Evolutionary conservation across 2,888 invertebrate genomes (phyloP), one percentile per base, ranked within the genome.

Genomic region (Protonemura montana): DNA sequence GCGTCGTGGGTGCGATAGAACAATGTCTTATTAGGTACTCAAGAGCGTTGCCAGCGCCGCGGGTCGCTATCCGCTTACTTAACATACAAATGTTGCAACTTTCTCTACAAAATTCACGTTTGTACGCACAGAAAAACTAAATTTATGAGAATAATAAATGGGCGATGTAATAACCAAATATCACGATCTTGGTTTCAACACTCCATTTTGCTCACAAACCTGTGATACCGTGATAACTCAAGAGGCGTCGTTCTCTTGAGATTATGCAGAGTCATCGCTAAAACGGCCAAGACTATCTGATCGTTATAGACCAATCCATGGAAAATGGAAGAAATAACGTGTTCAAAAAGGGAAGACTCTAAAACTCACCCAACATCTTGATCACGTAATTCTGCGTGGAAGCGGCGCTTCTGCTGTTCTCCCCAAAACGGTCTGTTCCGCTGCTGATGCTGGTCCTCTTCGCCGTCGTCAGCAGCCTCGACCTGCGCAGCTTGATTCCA

Each of bases 291-390:
- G 35, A 35, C 35, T n/a, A n/a, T n/a, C n/a, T n/a, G n/a, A n/a
- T n/a, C n/a, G n/a, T n/a, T n/a, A n/a, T n/a, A n/a, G n/a, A n/a
- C n/a, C n/a, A n/a, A n/a, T n/a, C n/a, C n/a, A n/a, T n/a, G n/a
- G n/a, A n/a, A n/a, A n/a, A n/a, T n/a, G n/a, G n/a, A n/a, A n/a
- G n/a, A n/a, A n/a, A n/a, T n/a, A n/a, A n/a, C n/a, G n/a, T n/a
- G n/a, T n/a, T n/a, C n/a, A n/a, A n/a, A n/a, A n/a, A n/a, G n/a
- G n/a, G n/a, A 59, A 59, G 10, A 35, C 35, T 59, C 59, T n/a
- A n/a, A n/a, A 16, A 90, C 91, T 90, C 90, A 92, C 92, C 92
- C 21, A 92, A 89, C 92, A 92, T 92, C 89, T 92, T 92, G 27
- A 92, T 89, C 82, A 88, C 88, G 83, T 88, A 84, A 76, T 84